phyloP scores from a whole-genome alignment of 2,113 vertebrate species.

The Azemiops feae region DNA sequence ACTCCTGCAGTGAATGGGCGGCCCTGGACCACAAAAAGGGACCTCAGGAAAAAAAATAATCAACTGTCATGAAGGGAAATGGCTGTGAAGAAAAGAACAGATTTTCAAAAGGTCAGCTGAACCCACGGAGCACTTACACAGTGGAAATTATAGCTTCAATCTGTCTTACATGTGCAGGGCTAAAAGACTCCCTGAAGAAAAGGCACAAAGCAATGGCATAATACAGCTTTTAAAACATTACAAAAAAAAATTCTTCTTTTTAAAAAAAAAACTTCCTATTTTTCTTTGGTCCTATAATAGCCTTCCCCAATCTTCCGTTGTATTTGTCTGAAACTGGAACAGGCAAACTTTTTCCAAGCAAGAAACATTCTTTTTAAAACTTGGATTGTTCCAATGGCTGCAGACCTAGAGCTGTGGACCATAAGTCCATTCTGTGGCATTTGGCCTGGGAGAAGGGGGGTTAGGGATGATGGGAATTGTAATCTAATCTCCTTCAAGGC shows the following conservation, averaged over 20 bases:
- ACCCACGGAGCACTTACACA: constrained; percentile 3
- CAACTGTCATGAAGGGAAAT: constrained; percentile 11
- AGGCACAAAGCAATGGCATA: constrained; percentile 13
- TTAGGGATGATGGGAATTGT: not conserved
- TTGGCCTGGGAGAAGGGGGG: not conserved
- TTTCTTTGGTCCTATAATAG: not conserved
- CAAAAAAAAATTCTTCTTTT: not conserved
- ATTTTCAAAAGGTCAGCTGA: constrained; percentile 35
- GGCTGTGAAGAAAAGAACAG: not conserved
- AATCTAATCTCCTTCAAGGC: not conserved
- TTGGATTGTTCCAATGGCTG: not conserved
- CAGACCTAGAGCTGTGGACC: not conserved
- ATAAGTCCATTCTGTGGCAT: not conserved
- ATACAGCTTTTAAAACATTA: not conserved
- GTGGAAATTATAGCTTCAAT: constrained; percentile 40
- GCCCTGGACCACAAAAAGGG: not conserved
- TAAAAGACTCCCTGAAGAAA: not conserved
- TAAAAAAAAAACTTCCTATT: not conserved
- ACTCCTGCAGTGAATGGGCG: not conserved
- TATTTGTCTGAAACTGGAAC: not conserved
- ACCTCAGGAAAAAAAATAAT: not conserved
- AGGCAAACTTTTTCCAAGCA: not conserved
- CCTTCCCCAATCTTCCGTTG: not conserved
- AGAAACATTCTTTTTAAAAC: not conserved
- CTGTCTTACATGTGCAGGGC: not conserved